Base-by-base conservation (phyloP, 2,797 vertebrate genomes). In the Thaleichthys pacificus region DNA sequence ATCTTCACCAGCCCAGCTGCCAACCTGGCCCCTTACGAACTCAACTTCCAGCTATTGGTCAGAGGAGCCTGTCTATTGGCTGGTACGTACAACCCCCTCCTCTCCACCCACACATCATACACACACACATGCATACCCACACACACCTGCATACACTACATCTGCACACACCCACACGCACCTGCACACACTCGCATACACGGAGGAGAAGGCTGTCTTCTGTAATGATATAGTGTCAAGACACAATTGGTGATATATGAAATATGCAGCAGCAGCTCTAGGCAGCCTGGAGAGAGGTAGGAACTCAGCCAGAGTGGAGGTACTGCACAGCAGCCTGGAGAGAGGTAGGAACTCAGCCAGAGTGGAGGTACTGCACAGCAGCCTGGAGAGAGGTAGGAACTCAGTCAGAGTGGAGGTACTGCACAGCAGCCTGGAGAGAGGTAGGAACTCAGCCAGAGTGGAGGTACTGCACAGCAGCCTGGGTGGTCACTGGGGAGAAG, bases 1-100 rank as follows among this genome's bases (percentile, higher is more conserved):
- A 74, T 98, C 81, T 95, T 99, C 85, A 93, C 89, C 32, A 92
- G 93, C 79, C 91, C 86, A 42, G 93, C 95, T 65, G 92, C 88
- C 81, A 98, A 94, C 80, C 94, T 95, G 70, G 93, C 94, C 61
- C 95, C 95, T 1, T 99, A 99, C 0, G 94, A 97, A 61, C 95
- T 99, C 80, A 86, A 89, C 90, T 99, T 99, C 1, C 95, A 97
- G 91, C 94, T 99, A 88, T 91, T 98, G 88, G 97, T 99, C 83
- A 94, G 96, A 79, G 96, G 96, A 24, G 97, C 97, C 12, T 99
- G 97, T 81, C 93, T 99, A 62, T 88, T 99, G 68, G 97, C 97
- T 78, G 97, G 97, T 98, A 93, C 28, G 21, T 57, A 0, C 32
- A 35, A 35, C 32, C 32, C 32, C 8, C 32, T 35, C 32, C 32